These are phyloP conservation scores for Leptopilina myrica DNA, from an alignment of 2,888 invertebrate species.

Conservation along the genomic window DNA sequence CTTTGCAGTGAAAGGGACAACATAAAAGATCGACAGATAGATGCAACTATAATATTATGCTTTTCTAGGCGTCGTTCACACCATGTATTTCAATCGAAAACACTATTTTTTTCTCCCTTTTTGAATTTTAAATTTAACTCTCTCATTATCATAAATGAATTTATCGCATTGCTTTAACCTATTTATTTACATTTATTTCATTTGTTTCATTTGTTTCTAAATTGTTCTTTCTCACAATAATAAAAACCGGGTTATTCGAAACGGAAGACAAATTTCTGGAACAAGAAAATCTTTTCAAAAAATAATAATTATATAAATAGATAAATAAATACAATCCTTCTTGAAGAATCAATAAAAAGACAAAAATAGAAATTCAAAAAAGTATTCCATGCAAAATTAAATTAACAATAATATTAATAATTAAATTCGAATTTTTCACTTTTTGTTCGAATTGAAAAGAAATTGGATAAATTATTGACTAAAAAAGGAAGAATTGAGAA, in stretches of 20 bases:
- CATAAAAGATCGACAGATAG: constrained; percentile 62
- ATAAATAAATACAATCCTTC: too few relatives aligned
- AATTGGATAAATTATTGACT: neutral
- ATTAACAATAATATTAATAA: too few relatives aligned
- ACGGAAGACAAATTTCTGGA: neutral
- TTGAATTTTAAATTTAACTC: constrained; percentile 12
- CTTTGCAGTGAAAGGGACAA: constrained; percentile 69
- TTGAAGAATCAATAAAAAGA: too few relatives aligned
- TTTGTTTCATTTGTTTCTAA: neutral
- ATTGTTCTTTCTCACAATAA: neutral
- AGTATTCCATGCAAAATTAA: too few relatives aligned
- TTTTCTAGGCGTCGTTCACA: constrained; percentile 43
- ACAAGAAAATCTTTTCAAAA: neutral
- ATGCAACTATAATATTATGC: constrained; percentile 56
- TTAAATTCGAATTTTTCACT: too few relatives aligned
- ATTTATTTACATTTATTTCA: neutral
- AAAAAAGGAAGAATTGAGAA: neutral
- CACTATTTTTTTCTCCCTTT: neutral
- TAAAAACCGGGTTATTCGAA: constrained; percentile 1
- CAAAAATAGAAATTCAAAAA: too few relatives aligned
- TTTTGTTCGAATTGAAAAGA: neutral
- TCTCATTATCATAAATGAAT: constrained; percentile 29
- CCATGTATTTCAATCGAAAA: constrained; percentile 9
- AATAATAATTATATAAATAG: too few relatives aligned
- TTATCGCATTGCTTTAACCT: neutral